Base-by-base conservation (phyloP, 2,888 invertebrate species). In the Ichneumoninae sp. region DNA sequence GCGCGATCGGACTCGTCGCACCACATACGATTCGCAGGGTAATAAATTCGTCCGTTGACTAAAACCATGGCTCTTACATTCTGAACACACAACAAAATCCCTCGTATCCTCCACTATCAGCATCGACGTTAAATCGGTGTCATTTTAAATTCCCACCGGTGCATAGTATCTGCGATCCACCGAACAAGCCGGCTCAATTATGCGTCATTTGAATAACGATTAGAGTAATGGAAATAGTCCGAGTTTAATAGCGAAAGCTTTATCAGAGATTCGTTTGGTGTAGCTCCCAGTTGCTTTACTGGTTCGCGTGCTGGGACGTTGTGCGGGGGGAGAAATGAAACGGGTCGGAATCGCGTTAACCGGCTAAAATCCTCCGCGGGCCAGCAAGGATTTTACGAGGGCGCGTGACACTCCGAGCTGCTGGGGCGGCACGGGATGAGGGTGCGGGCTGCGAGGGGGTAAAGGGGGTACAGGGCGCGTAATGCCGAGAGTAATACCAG, bases 401-500 rank as follows among this genome's bases (percentile, higher is more conserved):
- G 81, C 80, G 81, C 81, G 86, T 85, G 85, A 85, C 85, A 81
- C 83, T 83, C 74, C 73, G 80, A 71, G 63, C 71, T 80, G 66
- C 33, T 6, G 33, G 33, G n/a, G 63, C 16, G 33, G 26, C 16
- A 19, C n/a, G 8, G 19, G 19, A 19, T 54, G 52, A 54, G 7
- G 19, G 52, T 54, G n/a, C 60, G n/a, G 60, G 30, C n/a, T 33
- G 30, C 63, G 30, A 33, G 16, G 70, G 66, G 26, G 57, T 19
- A n/a, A 33, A 22, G 22, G 47, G 44, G 57, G 30, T 44, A 36
- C 65, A 22, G 76, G 40, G 76, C 78, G 71, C 69, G 85, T 87
- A 85, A 87, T 85, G 70, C 77, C 86, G 79, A 63, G 81, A 79
- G 85, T 88, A 87, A 86, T 85, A 83, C 85, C 86, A 66, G 83